Percentiles rank a stretch among this genome's conserved stretches.
Evolutionary conservation across 2,113 vertebrate species (phyloP).

Genomic region (Campylorhamphus procurvoides): DNA sequence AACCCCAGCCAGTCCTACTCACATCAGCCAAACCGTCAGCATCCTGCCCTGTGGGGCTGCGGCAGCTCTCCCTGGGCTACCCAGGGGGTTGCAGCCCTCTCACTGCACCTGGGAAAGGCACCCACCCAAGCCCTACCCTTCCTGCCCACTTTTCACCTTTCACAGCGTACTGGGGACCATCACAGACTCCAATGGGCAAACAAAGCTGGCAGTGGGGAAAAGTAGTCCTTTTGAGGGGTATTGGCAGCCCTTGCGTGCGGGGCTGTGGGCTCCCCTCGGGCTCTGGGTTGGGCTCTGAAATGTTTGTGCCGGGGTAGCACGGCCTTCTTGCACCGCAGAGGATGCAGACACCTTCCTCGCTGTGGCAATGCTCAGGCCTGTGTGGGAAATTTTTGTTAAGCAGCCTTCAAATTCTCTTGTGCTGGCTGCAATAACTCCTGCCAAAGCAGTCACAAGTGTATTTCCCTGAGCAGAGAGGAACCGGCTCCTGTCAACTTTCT

Average conservation of each 20-base stretch:
- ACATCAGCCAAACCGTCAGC: not conserved
- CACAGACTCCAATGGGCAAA: accelerated
- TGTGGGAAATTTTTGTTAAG: not conserved
- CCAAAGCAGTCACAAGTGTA: not conserved
- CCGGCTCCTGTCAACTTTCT: not conserved
- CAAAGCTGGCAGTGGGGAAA: not conserved
- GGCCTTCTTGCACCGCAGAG: not conserved
- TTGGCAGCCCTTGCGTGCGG: not conserved
- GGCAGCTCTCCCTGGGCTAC: not conserved
- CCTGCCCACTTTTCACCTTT: not conserved
- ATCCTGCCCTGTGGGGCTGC: not conserved
- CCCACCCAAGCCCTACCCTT: accelerated
- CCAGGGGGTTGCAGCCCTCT: not conserved
- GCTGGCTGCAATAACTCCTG: not conserved
- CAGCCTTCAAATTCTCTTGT: not conserved
- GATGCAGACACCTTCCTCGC: accelerated
- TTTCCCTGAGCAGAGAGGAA: not conserved
- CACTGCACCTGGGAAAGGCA: accelerated
- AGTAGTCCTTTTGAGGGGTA: not conserved
- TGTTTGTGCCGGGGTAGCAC: not conserved
- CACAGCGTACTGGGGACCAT: not conserved
- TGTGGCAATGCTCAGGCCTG: not conserved
- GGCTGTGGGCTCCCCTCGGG: not conserved
- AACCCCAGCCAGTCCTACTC: not conserved
- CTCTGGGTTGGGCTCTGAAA: not conserved